phyloP scores from a whole-genome alignment of 1,140 invertebrate species.

The Lithobius niger region DNA sequence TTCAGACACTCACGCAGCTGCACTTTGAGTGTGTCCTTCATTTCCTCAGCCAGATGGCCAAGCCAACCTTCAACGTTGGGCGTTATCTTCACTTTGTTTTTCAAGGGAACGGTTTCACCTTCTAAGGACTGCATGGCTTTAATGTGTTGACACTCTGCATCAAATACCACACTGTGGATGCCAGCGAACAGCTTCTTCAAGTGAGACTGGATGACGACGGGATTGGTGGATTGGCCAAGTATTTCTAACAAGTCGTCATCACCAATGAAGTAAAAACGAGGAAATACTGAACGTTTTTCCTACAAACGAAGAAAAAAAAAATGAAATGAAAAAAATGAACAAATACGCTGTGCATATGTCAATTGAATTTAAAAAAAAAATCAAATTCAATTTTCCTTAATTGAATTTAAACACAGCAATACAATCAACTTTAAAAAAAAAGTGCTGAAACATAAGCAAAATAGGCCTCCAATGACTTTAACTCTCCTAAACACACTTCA shows the following conservation, averaged over 20 bases:
- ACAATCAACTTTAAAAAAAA: constrained; percentile 2
- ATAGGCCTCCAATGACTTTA: too few species aligned
- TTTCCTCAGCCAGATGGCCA: constrained; percentile 58
- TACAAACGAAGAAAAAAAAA: constrained; percentile 38
- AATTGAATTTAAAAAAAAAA: too few species aligned
- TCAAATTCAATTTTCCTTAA: too few species aligned
- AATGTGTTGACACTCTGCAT: constrained; percentile 47
- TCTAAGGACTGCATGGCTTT: constrained; percentile 62
- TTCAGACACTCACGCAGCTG: constrained; percentile 54
- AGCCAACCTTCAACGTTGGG: constrained; percentile 80
- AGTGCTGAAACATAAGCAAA: too few species aligned
- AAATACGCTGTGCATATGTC: too few species aligned
- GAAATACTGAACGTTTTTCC: constrained; percentile 87
- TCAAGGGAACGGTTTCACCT: constrained; percentile 67
- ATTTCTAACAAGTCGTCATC: constrained; percentile 93
- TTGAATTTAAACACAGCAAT: too few species aligned
- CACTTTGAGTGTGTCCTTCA: constrained; percentile 56
- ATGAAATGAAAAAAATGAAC: not conserved
- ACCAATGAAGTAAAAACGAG: constrained; percentile 89
- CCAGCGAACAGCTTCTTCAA: constrained; percentile 92
- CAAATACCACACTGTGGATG: constrained; percentile 58
- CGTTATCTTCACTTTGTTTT: constrained; percentile 56
- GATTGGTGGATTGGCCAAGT: constrained; percentile 73
- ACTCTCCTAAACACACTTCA: too few species aligned
- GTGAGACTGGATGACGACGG: constrained; percentile 76